phyloP scores from a whole-genome alignment of 2,797 vertebrate genomes.

The Arrhamphus sclerolepis region DNA sequence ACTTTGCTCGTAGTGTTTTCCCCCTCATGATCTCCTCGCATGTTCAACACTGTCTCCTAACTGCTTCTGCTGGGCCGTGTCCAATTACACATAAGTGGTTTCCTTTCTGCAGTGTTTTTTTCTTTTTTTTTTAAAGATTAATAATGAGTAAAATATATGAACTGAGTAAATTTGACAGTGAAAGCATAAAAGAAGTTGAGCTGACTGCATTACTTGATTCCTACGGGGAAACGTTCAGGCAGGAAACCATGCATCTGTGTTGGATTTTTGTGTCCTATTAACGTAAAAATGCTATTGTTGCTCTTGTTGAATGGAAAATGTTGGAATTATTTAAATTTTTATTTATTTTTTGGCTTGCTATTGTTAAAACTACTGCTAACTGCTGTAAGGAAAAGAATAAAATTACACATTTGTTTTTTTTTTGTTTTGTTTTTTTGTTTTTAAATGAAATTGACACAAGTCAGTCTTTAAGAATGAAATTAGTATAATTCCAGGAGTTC shows the following conservation, averaged over 20 bases:
- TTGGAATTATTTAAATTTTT: constrained; percentile 81
- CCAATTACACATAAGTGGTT: constrained; percentile 43
- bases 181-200: constrained; percentile 11
- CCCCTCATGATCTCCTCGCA: constrained; percentile 58
- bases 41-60: constrained; percentile 65
- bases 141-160: background rate
- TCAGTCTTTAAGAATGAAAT: background rate
- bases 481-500: constrained; percentile 8
- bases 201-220: background rate
- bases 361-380: constrained; percentile 76
- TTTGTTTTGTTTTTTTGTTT: background rate
- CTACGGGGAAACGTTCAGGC: constrained; percentile 22
- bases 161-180: constrained; percentile 19
- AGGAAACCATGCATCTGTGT: constrained; percentile 45
- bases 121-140: constrained; percentile 3
- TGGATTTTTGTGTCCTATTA: constrained; percentile 51
- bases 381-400: constrained; percentile 70
- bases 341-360: constrained; percentile 82
- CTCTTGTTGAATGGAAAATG: constrained; percentile 68
- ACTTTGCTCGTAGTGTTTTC: constrained; percentile 72
- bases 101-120: constrained; percentile 44
- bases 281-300: constrained; percentile 75
- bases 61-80: constrained; percentile 60
- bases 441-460: too few relatives aligned
- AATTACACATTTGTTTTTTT: constrained; percentile 16